phyloP scores from a whole-genome alignment of 2,888 invertebrate genomes.

The Coleophora flavipennella region DNA sequence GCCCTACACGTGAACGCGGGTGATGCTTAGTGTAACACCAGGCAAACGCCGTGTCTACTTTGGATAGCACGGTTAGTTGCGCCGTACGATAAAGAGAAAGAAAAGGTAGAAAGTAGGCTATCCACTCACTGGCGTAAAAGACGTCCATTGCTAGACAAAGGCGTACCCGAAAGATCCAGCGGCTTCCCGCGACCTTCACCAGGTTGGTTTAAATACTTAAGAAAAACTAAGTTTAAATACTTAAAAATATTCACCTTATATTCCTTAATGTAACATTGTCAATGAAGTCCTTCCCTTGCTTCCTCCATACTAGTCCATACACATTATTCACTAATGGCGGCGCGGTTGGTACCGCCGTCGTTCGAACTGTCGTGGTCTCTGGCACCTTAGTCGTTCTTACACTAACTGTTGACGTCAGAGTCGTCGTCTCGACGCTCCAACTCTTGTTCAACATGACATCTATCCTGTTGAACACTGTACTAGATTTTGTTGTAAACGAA shows the following conservation, averaged over 20 bases:
- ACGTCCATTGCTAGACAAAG: too few species aligned
- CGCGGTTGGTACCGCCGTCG: slow-evolving; percentile 35
- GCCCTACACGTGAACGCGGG: too few species aligned
- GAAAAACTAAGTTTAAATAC: too few species aligned
- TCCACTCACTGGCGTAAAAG: too few species aligned
- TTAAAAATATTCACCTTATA: slow-evolving; percentile 41
- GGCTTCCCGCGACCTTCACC: too few species aligned
- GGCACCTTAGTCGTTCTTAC: slow-evolving; percentile 47
- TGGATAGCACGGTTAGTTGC: too few species aligned
- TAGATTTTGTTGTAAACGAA: slow-evolving; percentile 53
- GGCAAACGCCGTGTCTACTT: too few species aligned
- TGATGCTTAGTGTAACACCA: too few species aligned
- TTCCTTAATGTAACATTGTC: slow-evolving; percentile 58
- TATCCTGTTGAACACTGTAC: slow-evolving; percentile 63
- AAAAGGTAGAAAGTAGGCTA: too few species aligned
- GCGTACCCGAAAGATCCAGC: too few species aligned
- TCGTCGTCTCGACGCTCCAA: slow-evolving; percentile 68
- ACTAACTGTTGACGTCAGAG: slow-evolving; percentile 57
- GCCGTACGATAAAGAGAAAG: too few species aligned
- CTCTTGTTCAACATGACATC: slow-evolving; percentile 66
- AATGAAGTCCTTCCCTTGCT: slow-evolving; percentile 57
- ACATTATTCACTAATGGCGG: slow-evolving; percentile 52
- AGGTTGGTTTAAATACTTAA: too few species aligned
- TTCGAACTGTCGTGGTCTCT: slow-evolving; percentile 36
- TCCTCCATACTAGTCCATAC: slow-evolving; percentile 61